These are phyloP conservation scores for Sebastes iracundus DNA, from an alignment of 2,797 vertebrate species.

Conservation along the genomic window DNA sequence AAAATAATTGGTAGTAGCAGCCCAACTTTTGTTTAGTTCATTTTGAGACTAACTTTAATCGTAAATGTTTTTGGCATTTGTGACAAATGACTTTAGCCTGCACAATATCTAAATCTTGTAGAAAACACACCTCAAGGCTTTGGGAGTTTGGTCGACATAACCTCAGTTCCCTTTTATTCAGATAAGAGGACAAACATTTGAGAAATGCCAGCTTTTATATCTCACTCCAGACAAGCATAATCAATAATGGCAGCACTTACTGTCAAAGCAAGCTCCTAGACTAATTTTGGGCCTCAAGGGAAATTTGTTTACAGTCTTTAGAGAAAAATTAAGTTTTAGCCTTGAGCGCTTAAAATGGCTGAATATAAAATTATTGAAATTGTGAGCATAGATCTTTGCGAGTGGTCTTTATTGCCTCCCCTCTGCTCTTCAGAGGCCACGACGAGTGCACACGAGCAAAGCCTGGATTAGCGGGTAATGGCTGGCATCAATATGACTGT, in stretches of 20 bases:
- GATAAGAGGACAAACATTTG: slow-evolving; percentile 45
- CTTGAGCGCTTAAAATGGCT: slow-evolving; percentile 72
- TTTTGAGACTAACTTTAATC: not conserved
- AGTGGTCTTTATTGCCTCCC: slow-evolving; percentile 81
- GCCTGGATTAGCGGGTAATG: slow-evolving; percentile 79
- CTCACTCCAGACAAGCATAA: slow-evolving; percentile 60
- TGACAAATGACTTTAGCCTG: not conserved
- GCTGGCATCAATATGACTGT: slow-evolving; percentile 84
- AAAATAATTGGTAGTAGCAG: not conserved
- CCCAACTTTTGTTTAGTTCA: not conserved
- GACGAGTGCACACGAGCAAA: slow-evolving; percentile 67
- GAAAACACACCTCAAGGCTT: not conserved
- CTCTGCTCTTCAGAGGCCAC: slow-evolving; percentile 68
- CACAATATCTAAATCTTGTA: not conserved
- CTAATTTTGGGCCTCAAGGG: slow-evolving; percentile 48
- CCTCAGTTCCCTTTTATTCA: slow-evolving; percentile 27
- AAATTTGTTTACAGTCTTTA: slow-evolving; percentile 78
- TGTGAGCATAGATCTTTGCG: slow-evolving; percentile 79
- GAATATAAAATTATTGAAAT: slow-evolving; percentile 85
- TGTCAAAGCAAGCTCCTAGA: slow-evolving; percentile 59
- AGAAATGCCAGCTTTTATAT: slow-evolving; percentile 41
- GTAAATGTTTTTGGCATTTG: not conserved
- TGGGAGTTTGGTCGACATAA: not conserved
- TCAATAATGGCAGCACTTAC: slow-evolving; percentile 71
- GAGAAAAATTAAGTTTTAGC: slow-evolving; percentile 74